Percentiles rank a stretch among this genome's conserved stretches.
These are phyloP conservation scores for Trichoplusia ni DNA, from an alignment of 1,140 invertebrate genomes.

Conservation along the genomic window DNA sequence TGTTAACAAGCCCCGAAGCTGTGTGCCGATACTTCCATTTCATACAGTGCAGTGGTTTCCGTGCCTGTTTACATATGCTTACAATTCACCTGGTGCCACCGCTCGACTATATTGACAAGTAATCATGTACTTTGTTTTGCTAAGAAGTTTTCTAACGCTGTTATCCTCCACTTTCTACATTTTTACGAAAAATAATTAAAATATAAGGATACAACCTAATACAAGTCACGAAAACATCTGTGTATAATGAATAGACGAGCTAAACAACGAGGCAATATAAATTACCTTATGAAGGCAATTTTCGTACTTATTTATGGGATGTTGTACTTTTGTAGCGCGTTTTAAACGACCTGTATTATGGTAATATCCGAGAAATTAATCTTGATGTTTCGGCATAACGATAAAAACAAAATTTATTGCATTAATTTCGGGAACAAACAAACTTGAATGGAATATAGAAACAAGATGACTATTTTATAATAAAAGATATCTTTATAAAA, in stretches of 20 bases:
- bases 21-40: neutral
- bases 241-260: slow-evolving; percentile 25
- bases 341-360: slow-evolving; percentile 32
- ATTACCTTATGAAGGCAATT: slow-evolving; percentile 46
- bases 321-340: slow-evolving; percentile 27
- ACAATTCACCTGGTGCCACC: neutral
- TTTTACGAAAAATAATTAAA: too few relatives aligned
- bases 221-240: slow-evolving; percentile 25
- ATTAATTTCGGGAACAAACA: slow-evolving; percentile 26
- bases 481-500: slow-evolving; percentile 7
- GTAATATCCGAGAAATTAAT: slow-evolving; percentile 35
- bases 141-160: too few relatives aligned
- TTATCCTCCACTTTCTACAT: too few relatives aligned
- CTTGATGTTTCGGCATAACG: slow-evolving; percentile 27
- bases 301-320: slow-evolving; percentile 47
- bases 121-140: too few relatives aligned
- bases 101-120: too few relatives aligned
- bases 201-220: slow-evolving; percentile 19
- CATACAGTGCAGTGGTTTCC: neutral
- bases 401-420: slow-evolving; percentile 33
- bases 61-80: neutral
- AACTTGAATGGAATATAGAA: slow-evolving; percentile 20
- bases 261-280: slow-evolving; percentile 33
- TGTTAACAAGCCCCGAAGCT: slow-evolving; percentile 18
- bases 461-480: too few relatives aligned